phyloP scores from a whole-genome alignment of 2,888 invertebrate species.

The Unio delphinus region DNA sequence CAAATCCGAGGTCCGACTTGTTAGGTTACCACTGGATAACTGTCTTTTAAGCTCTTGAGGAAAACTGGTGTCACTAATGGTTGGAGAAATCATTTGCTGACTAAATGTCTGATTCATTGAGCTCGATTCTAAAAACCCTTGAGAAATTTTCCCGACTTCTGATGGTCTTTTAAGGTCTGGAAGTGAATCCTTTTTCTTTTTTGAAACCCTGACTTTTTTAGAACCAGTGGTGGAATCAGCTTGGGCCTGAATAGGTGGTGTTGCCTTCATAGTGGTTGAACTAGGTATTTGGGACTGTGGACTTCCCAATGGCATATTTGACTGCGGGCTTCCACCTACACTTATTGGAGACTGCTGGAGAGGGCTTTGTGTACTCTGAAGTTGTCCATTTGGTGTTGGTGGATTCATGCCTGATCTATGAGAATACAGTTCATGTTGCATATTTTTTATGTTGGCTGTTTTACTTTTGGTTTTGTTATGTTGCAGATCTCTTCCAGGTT shows the following conservation, averaged over 20 bases:
- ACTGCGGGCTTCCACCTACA: slow-evolving; percentile 48
- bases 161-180: slow-evolving; percentile 19
- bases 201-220: slow-evolving; percentile 51
- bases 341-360: slow-evolving; percentile 46
- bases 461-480: not conserved
- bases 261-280: slow-evolving; percentile 44
- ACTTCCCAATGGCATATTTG: slow-evolving; percentile 41
- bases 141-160: not conserved
- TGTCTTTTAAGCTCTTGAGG: too few species aligned
- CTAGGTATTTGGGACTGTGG: slow-evolving; percentile 47
- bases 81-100: slow-evolving; percentile 6
- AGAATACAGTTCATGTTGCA: slow-evolving; percentile 9
- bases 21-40: too few species aligned
- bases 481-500: too few species aligned
- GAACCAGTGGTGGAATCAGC: slow-evolving; percentile 68
- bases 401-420: slow-evolving; percentile 8
- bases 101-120: slow-evolving; percentile 9
- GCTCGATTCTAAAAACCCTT: not conserved
- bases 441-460: slow-evolving; percentile 6
- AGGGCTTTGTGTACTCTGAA: slow-evolving; percentile 43
- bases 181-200: slow-evolving; percentile 41
- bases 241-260: slow-evolving; percentile 60
- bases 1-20: too few species aligned
- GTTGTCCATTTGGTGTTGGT: slow-evolving; percentile 13
- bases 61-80: slow-evolving; percentile 6